Base-by-base conservation (phyloP, 1,140 invertebrate genomes). In the Octopus sinensis region DNA sequence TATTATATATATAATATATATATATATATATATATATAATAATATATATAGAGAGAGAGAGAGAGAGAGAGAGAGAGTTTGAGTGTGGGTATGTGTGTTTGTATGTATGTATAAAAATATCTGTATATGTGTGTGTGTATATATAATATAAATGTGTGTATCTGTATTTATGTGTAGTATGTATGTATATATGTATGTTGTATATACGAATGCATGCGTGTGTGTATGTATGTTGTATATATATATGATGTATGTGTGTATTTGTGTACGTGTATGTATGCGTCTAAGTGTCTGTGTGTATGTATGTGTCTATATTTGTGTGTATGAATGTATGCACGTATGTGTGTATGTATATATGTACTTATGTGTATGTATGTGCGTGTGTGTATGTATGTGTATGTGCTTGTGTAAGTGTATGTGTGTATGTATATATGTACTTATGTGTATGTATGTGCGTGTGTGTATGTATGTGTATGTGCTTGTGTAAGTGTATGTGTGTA, bases 191-290 rank as follows among this genome's bases (percentile, higher is more conserved):
- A 43, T 43, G 30, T 43, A 43, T n/a, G n/a, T n/a, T n/a, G n/a
- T n/a, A n/a, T n/a, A n/a, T n/a, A n/a, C n/a, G n/a, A n/a, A n/a
- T n/a, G n/a, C n/a, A n/a, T n/a, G n/a, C 76, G 56, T 81, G 12
- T 81, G 51, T 76, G 56, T 76, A 4, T 4, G 13, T 76, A 62
- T n/a, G n/a, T n/a, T 76, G 30, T 76, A 43, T 54, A 3, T 81
- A 54, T 3, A 4, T 76, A 56, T 81, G 30, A 75, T n/a, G n/a
- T n/a, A n/a, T n/a, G 30, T 81, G 4, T 81, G 30, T 81, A 43
- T 7, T 81, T 71, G 73, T 52, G 52, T 0, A 54, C 0, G 9
- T 76, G 4, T 76, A 4, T 81, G 5, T 76, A 4, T 76, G 1
- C 71, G 1, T 43, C 10, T 81, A 10, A 75, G 54, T 9, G 6